These are phyloP conservation scores for Chloropsis hardwickii DNA, from an alignment of 2,113 vertebrate genomes.

Conservation along the genomic window DNA sequence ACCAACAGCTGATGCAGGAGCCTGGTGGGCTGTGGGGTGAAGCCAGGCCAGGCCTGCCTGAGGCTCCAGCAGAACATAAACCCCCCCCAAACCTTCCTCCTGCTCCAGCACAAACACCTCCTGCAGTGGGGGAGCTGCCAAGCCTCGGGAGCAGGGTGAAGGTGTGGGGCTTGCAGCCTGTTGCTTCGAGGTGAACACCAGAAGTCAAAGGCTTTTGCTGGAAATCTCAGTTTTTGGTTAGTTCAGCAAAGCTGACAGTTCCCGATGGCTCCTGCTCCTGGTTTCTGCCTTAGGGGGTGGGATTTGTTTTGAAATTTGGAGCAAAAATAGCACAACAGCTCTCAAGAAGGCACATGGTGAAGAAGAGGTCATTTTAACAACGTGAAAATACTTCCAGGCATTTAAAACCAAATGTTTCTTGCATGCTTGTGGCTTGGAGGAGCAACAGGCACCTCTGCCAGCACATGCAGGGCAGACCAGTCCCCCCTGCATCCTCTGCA, in stretches of 20 bases:
- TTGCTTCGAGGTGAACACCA: background rate
- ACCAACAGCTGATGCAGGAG: rapidly evolving
- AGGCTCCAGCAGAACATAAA: rapidly evolving
- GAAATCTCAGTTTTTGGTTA: background rate
- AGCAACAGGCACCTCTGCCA: background rate
- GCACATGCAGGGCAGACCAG: rapidly evolving
- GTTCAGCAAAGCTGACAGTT: background rate
- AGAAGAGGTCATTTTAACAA: background rate
- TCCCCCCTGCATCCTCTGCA: background rate
- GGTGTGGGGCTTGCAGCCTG: background rate
- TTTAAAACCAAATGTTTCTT: background rate
- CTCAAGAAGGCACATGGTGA: background rate
- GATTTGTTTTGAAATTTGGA: background rate
- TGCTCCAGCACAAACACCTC: background rate
- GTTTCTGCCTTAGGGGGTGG: background rate
- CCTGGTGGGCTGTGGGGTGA: background rate
- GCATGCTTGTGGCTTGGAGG: background rate
- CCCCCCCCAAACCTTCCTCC: background rate
- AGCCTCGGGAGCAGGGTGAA: background rate
- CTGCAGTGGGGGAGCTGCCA: background rate
- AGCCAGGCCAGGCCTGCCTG: background rate
- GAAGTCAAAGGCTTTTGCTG: background rate
- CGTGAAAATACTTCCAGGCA: background rate
- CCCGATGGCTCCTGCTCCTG: background rate
- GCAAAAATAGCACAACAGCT: background rate